phyloP scores from a whole-genome alignment of 2,113 vertebrate species.

The Psilopsiagon aurifrons region DNA sequence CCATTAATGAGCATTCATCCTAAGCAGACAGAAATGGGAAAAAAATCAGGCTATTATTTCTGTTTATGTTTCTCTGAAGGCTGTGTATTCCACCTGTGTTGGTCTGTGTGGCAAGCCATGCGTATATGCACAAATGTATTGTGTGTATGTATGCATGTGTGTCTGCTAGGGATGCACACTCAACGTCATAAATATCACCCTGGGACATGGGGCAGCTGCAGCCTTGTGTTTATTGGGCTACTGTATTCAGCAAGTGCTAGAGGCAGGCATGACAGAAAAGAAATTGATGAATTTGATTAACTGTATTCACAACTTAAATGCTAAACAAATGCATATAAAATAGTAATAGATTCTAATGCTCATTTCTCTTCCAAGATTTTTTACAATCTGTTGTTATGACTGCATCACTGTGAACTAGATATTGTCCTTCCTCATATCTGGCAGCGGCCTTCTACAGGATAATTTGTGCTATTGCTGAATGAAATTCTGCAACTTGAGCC shows the following conservation, averaged over 20 bases:
- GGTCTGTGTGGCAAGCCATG: not conserved
- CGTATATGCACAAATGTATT: no score
- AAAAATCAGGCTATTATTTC: not conserved
- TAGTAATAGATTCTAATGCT: not conserved
- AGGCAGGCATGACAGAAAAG: not conserved
- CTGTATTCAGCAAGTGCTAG: not conserved
- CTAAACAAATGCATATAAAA: not conserved
- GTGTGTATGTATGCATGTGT: not conserved
- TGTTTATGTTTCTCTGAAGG: not conserved
- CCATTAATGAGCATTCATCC: not conserved
- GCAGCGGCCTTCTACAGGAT: not conserved
- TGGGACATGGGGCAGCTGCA: not conserved
- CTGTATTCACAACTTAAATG: not conserved
- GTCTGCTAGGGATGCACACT: not conserved
- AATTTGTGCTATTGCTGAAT: not conserved
- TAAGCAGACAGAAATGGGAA: not conserved
- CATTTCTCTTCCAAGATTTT: not conserved
- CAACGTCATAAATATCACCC: not conserved
- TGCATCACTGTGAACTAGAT: not conserved
- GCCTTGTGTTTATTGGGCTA: not conserved
- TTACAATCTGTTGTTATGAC: not conserved
- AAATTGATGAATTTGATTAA: not conserved
- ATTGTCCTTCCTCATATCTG: not conserved
- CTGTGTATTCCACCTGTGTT: not conserved
- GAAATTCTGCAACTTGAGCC: constrained; percentile 27